Conservation (phyloP, 2,113 vertebrate species). For the Neogobius melanostomus region DNA sequence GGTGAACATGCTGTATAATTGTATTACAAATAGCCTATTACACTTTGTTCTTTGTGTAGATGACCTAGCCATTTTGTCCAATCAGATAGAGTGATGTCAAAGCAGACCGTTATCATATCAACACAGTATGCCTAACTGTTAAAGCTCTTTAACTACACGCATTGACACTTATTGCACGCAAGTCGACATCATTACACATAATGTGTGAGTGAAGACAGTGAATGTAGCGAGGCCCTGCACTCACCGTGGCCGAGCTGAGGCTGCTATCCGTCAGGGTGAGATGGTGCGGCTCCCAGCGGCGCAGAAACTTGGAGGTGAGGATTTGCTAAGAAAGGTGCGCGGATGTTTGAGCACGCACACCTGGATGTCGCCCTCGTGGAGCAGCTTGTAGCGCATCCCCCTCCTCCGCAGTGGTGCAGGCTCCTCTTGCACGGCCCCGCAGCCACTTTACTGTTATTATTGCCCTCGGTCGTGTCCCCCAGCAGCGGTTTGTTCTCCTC, state of each 20-base stretch:
- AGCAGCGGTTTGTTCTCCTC: conserved; percentile 93
- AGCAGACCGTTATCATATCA: too few species aligned
- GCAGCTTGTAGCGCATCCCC: conserved; percentile 96
- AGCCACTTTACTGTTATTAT: conserved; percentile 82
- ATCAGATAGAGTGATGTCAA: too few species aligned
- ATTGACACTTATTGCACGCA: too few species aligned
- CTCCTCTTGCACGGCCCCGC: conserved; percentile 87
- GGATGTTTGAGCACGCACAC: conserved; percentile 96
- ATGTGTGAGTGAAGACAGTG: background rate
- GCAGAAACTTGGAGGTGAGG: conserved; percentile 95
- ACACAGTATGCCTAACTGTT: too few species aligned
- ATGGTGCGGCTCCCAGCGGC: conserved; percentile 97
- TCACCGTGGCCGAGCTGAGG: conserved; percentile 94
- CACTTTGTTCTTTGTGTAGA: too few species aligned
- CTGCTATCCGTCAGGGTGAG: conserved; percentile 90
- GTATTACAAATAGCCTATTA: too few species aligned
- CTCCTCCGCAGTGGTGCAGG: conserved; percentile 84
- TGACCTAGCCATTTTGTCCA: too few species aligned
- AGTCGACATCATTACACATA: background rate
- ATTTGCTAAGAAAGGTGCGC: conserved; percentile 98
- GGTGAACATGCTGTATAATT: too few species aligned
- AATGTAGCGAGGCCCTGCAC: conserved; percentile 42
- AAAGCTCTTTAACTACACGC: too few species aligned
- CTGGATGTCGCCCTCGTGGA: conserved; percentile 98
- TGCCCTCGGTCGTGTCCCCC: conserved; percentile 86